Conservation (phyloP, 2,888 invertebrate species). For the Drosophila fulvimacula region DNA sequence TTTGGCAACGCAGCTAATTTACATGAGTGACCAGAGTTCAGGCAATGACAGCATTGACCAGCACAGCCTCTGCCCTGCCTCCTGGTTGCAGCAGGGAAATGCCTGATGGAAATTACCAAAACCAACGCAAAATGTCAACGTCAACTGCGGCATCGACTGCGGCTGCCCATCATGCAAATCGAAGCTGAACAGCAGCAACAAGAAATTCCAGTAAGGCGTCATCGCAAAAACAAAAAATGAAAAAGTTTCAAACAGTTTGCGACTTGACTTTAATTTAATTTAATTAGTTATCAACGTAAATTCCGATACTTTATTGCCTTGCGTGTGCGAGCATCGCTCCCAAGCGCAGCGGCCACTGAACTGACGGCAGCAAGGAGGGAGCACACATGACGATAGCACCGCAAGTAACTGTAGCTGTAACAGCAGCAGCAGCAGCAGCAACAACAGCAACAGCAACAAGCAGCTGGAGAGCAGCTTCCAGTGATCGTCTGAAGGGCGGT, state of each 20-base stretch:
- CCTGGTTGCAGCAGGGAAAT: background rate
- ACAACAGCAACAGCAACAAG: no score
- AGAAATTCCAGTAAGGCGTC: constrained; percentile 29
- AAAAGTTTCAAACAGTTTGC: constrained; percentile 61
- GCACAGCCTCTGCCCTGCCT: constrained; percentile 1
- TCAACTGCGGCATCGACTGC: constrained; percentile 36
- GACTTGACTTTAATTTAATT: constrained; percentile 72
- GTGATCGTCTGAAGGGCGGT: constrained; percentile 24
- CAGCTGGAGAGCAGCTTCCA: background rate
- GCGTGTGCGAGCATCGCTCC: constrained; percentile 32
- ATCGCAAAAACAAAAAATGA: constrained; percentile 43
- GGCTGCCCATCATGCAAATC: constrained; percentile 61
- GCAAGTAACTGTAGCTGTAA: background rate
- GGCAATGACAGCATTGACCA: constrained; percentile 49
- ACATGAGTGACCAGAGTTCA: constrained; percentile 66
- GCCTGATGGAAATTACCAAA: constrained; percentile 5
- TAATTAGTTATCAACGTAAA: constrained; percentile 64
- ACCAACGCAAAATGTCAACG: constrained; percentile 50
- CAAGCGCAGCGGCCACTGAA: constrained; percentile 7
- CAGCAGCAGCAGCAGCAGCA: background rate
- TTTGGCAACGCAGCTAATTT: constrained; percentile 80
- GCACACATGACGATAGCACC: constrained; percentile 3
- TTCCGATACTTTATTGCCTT: constrained; percentile 60
- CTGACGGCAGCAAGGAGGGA: constrained; percentile 12
- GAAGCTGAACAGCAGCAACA: constrained; percentile 41